phyloP scores from a whole-genome alignment of 2,797 vertebrate species.

The Echeneis naucrates region DNA sequence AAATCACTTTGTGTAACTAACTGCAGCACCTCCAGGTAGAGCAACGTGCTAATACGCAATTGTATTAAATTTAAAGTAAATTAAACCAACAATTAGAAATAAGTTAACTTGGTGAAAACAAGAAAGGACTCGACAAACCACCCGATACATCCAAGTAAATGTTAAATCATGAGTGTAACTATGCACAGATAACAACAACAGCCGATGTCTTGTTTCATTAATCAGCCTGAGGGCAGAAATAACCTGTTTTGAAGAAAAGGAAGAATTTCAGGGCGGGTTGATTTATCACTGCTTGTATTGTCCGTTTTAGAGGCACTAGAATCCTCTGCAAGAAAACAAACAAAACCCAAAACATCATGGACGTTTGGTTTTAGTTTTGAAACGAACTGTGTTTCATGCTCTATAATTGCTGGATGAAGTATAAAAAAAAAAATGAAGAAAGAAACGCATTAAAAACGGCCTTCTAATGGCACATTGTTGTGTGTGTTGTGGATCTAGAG shows the following conservation, averaged over 20 bases:
- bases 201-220: neutral
- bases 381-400: too few relatives aligned
- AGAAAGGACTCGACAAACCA: neutral
- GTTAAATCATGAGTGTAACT: too few relatives aligned
- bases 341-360: too few relatives aligned
- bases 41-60: neutral
- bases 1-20: neutral
- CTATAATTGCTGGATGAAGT: neutral
- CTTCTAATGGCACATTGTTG: rapidly evolving
- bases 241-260: constrained; percentile 13
- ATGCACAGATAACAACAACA: too few relatives aligned
- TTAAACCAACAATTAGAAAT: too few relatives aligned
- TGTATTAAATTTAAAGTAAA: too few relatives aligned
- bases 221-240: constrained; percentile 4
- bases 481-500: too few relatives aligned
- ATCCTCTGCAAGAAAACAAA: neutral
- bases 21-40: neutral
- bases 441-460: neutral
- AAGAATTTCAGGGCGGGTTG: constrained; percentile 43
- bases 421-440: too few relatives aligned
- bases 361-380: too few relatives aligned
- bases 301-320: neutral
- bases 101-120: too few relatives aligned
- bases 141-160: neutral
- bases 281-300: neutral